These are phyloP conservation scores for Typhlichthys eigenmanni DNA, from an alignment of 2,797 vertebrate species.

Conservation along the genomic window DNA sequence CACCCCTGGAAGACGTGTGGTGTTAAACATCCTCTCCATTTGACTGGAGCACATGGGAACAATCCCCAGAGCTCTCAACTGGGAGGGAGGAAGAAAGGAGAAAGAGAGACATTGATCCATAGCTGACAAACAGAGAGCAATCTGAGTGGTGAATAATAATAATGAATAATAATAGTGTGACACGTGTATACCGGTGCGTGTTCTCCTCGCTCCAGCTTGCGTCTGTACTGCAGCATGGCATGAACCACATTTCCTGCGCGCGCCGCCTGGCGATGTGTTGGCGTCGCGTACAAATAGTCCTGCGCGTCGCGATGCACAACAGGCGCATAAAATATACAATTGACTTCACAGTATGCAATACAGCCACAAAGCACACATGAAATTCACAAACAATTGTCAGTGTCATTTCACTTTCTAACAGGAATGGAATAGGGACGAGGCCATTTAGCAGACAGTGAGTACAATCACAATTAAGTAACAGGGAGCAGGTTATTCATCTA, in stretches of 20 bases:
- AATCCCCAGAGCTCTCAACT: conserved; percentile 87
- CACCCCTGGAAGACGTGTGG: conserved; percentile 88
- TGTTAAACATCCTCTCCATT: conserved; percentile 96
- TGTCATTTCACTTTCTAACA: too few relatives aligned
- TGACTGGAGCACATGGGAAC: conserved; percentile 95
- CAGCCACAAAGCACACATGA: neutral
- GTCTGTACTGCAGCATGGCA: conserved; percentile 88
- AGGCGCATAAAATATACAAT: conserved; percentile 4
- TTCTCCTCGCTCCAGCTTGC: conserved; percentile 90
- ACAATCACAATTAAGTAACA: neutral
- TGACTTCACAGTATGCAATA: neutral
- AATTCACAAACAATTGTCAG: too few relatives aligned
- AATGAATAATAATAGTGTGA: neutral
- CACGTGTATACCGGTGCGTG: conserved; percentile 80
- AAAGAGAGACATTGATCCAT: neutral
- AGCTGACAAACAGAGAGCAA: neutral
- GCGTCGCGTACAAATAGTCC: conserved; percentile 87
- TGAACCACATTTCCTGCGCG: conserved; percentile 88
- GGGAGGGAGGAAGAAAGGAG: conserved; percentile 7
- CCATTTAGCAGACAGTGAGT: neutral
- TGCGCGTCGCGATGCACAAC: conserved; percentile 45
- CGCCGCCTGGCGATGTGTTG: conserved; percentile 85
- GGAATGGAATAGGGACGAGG: neutral
- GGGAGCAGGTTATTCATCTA: neutral
- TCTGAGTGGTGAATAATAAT: neutral